Conservation (phyloP, 1,140 invertebrate genomes). For the Stegodyphus dumicola region DNA sequence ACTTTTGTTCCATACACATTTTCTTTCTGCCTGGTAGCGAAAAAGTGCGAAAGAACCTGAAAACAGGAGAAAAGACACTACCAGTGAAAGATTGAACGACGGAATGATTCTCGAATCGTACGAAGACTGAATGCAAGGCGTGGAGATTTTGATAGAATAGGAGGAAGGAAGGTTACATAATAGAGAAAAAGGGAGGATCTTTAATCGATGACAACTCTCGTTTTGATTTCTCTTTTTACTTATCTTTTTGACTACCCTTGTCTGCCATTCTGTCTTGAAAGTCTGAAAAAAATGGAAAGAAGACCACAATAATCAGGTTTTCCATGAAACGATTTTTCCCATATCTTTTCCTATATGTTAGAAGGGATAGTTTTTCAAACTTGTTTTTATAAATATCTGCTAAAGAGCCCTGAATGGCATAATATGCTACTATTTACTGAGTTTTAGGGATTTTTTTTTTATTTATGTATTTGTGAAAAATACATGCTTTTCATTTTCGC, state of each 20-base stretch:
- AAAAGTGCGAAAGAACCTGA: constrained; percentile 35
- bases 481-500: no score
- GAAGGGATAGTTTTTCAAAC: no score
- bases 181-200: not conserved
- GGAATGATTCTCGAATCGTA: not conserved
- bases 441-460: no score
- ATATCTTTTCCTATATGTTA: no score
- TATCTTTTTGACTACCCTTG: constrained; percentile 28
- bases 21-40: constrained; percentile 30
- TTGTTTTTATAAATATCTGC: no score
- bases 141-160: constrained; percentile 10
- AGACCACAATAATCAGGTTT: no score
- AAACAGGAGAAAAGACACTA: constrained; percentile 21
- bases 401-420: no score
- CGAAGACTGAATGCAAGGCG: not conserved
- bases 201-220: constrained; percentile 54
- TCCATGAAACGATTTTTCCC: no score
- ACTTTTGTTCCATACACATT: constrained; percentile 44
- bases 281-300: constrained; percentile 5
- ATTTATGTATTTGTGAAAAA: no score
- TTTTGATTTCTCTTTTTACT: constrained; percentile 50
- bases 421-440: no score
- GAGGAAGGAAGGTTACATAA: not conserved
- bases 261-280: constrained; percentile 8
- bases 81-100: not conserved